These are phyloP conservation scores for Drosophila ogumai DNA, from an alignment of 1,140 invertebrate species.

Conservation along the genomic window DNA sequence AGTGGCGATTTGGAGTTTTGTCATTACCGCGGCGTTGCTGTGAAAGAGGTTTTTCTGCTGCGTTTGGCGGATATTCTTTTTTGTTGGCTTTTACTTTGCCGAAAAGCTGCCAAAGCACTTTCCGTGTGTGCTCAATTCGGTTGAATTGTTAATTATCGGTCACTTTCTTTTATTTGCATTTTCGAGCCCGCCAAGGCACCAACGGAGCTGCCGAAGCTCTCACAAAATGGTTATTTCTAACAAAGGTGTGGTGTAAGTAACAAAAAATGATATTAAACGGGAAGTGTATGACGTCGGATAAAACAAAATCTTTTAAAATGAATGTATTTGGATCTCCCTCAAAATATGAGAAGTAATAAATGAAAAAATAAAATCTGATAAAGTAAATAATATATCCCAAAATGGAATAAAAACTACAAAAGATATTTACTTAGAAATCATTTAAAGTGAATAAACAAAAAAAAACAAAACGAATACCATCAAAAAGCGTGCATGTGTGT, in stretches of 20 bases:
- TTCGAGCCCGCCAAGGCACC: conserved; percentile 24
- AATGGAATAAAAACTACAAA: background rate
- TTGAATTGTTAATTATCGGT: conserved; percentile 37
- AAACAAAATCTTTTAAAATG: no score
- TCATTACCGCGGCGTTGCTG: conserved; percentile 42
- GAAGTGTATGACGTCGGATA: background rate
- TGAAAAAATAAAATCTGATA: background rate
- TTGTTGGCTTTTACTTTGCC: conserved; percentile 6
- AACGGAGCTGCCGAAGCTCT: conserved; percentile 1
- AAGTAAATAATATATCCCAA: no score
- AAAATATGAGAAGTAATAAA: background rate
- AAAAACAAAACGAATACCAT: background rate
- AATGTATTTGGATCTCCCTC: background rate
- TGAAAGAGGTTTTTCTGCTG: conserved; percentile 51
- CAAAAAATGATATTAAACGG: no score
- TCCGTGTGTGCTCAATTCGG: conserved; percentile 53
- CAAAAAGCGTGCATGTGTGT: background rate
- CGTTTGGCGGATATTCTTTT: conserved; percentile 34
- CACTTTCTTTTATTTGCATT: conserved; percentile 61
- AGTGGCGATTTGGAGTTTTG: conserved; percentile 24
- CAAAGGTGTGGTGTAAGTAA: conserved; percentile 5
- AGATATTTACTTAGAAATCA: background rate
- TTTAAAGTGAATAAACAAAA: background rate
- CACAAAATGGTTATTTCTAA: conserved; percentile 16
- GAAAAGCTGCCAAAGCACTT: conserved; percentile 53